These are phyloP conservation scores for Drosophila azteca DNA, from an alignment of 1,140 invertebrate genomes.

Conservation along the genomic window DNA sequence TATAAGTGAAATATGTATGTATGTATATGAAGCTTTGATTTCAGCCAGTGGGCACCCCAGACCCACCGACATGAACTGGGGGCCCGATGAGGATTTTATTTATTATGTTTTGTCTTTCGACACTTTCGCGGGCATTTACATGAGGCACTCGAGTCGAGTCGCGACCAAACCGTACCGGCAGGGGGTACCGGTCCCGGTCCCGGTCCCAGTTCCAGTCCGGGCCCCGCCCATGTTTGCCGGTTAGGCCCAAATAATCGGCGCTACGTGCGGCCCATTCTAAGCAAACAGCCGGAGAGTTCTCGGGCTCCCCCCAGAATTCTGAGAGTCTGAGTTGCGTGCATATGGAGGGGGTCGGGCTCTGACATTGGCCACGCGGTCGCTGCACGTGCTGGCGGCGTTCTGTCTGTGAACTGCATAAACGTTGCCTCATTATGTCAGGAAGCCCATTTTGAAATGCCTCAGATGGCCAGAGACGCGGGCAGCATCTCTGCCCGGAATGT, in stretches of 20 bases:
- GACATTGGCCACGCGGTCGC: slow-evolving; percentile 56
- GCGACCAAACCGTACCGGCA: too few species aligned
- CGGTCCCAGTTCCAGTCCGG: background rate
- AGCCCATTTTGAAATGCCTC: slow-evolving; percentile 39
- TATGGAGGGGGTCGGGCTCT: slow-evolving; percentile 23
- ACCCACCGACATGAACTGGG: too few species aligned
- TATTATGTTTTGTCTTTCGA: slow-evolving; percentile 39
- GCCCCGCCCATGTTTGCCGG: slow-evolving; percentile 50
- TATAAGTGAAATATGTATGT: slow-evolving; percentile 41
- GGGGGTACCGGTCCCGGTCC: too few species aligned
- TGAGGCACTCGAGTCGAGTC: slow-evolving; percentile 6
- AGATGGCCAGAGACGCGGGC: slow-evolving; percentile 7
- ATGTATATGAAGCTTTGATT: slow-evolving; percentile 34
- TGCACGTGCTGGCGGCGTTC: slow-evolving; percentile 47
- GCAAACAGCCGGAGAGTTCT: slow-evolving; percentile 37
- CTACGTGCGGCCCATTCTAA: slow-evolving; percentile 72
- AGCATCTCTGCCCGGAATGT: slow-evolving; percentile 38
- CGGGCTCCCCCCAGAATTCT: background rate
- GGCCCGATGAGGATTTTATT: slow-evolving; percentile 29
- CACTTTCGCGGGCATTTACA: slow-evolving; percentile 48
- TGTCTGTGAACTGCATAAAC: slow-evolving; percentile 71
- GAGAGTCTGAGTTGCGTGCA: slow-evolving; percentile 14
- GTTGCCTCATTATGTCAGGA: slow-evolving; percentile 66
- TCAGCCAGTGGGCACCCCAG: slow-evolving; percentile 12
- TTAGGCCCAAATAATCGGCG: slow-evolving; percentile 65